A percentile compares a stretch with the other conserved stretches of the same genome.
These are phyloP conservation scores for Falco biarmicus DNA, from an alignment of 2,797 vertebrate species.

Conservation along the genomic window DNA sequence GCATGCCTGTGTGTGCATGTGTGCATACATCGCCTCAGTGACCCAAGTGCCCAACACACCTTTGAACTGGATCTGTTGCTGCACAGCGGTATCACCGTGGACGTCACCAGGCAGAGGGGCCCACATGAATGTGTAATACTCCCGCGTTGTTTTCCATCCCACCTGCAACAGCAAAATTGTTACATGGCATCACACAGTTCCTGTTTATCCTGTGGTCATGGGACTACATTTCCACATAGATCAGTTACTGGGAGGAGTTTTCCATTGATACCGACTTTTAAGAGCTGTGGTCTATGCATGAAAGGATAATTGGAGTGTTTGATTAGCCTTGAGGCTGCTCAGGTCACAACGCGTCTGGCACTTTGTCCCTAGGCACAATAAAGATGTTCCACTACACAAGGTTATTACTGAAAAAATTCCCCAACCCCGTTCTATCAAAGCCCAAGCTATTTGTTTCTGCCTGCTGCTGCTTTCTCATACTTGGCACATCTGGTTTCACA, in stretches of 20 bases:
- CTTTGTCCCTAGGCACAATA: neutral
- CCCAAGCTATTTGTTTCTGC: conserved; percentile 75
- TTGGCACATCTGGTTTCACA: neutral
- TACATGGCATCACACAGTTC: neutral
- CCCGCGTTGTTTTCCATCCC: conserved; percentile 88
- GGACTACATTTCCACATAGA: rapidly evolving
- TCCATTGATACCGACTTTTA: neutral
- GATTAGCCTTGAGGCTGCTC: neutral
- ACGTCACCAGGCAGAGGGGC: conserved; percentile 62
- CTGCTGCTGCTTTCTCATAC: neutral
- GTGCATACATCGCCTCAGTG: rapidly evolving
- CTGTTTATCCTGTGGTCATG: neutral
- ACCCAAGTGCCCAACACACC: conserved; percentile 71
- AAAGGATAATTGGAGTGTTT: neutral
- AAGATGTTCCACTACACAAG: neutral
- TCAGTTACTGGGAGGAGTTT: neutral
- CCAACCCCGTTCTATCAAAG: neutral
- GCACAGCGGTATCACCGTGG: neutral
- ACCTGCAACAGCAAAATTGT: conserved; percentile 78
- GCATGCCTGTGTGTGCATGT: no score
- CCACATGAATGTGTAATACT: conserved; percentile 92
- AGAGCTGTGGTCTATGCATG: neutral
- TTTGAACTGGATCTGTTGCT: conserved; percentile 82
- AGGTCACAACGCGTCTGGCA: neutral
- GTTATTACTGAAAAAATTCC: neutral